Conservation (phyloP, 2,888 invertebrate species). For the Apotomis turbidana region DNA sequence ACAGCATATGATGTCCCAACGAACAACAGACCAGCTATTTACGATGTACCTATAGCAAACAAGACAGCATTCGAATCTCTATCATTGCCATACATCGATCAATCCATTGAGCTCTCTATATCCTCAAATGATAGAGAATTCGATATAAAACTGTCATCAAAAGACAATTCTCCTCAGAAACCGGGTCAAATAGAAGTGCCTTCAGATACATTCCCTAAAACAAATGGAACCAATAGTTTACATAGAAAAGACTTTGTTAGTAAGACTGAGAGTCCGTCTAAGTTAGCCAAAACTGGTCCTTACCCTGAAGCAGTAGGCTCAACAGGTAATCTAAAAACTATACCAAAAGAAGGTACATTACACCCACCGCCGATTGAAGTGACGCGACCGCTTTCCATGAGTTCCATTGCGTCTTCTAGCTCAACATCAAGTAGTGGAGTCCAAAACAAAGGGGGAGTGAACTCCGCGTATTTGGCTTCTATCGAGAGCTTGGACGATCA, state of each 20-base stretch:
- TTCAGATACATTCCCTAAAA: conserved; percentile 65
- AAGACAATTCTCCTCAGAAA: conserved; percentile 71
- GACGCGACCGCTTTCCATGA: conserved; percentile 88
- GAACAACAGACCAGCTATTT: conserved; percentile 75
- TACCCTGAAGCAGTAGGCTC: conserved; percentile 74
- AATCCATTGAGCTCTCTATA: conserved; percentile 78
- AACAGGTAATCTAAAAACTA: conserved; percentile 74
- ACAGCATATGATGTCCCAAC: conserved; percentile 77
- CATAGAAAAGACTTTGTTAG: conserved; percentile 69
- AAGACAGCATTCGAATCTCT: conserved; percentile 78
- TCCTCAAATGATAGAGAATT: conserved; percentile 80
- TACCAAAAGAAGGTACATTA: conserved; percentile 74
- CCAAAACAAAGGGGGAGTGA: conserved; percentile 85
- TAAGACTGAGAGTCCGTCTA: conserved; percentile 60
- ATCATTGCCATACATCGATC: conserved; percentile 77
- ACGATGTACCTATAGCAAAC: conserved; percentile 71
- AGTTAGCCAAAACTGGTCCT: conserved; percentile 65
- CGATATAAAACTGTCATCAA: conserved; percentile 74
- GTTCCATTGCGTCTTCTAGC: conserved; percentile 90
- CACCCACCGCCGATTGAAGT: conserved; percentile 82
- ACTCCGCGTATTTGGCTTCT: conserved; percentile 92
- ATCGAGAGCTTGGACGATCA: conserved; percentile 94
- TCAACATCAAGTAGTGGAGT: conserved; percentile 86
- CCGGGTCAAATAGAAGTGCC: conserved; percentile 59
- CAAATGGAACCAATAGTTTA: conserved; percentile 68